A percentile compares a stretch with the other conserved stretches of the same genome.
Conservation (phyloP, 2,888 invertebrate genomes). For the Agrotis segetum region DNA sequence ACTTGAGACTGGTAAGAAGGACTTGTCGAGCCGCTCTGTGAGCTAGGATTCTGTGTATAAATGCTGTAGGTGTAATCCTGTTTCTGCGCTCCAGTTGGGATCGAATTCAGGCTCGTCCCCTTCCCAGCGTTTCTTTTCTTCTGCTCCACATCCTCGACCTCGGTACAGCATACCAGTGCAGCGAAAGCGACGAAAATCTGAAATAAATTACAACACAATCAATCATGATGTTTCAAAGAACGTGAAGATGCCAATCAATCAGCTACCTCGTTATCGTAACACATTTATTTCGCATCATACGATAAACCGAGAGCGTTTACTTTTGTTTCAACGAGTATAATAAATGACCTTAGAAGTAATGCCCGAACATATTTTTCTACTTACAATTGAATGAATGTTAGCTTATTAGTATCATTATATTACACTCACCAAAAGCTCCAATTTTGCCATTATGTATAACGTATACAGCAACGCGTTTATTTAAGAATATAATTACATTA, state of each 20-base stretch:
- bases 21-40: conserved; percentile 69
- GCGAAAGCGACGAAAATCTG: conserved; percentile 83
- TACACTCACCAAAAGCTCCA: conserved; percentile 83
- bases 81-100: conserved; percentile 86
- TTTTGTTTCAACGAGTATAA: conserved; percentile 53
- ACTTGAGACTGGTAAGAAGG: conserved; percentile 79
- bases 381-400: conserved; percentile 41
- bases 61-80: conserved; percentile 86
- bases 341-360: conserved; percentile 50
- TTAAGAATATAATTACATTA: conserved; percentile 78
- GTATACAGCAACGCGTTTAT: conserved; percentile 48
- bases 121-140: conserved; percentile 87
- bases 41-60: conserved; percentile 78
- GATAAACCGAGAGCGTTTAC: conserved; percentile 45
- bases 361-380: conserved; percentile 14
- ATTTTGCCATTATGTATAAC: conserved; percentile 77
- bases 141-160: conserved; percentile 84
- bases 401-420: conserved; percentile 23
- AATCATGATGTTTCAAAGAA: conserved; percentile 69
- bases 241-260: conserved; percentile 75
- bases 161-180: conserved; percentile 79
- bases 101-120: conserved; percentile 80
- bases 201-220: conserved; percentile 71
- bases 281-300: conserved; percentile 45
- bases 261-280: conserved; percentile 61